These are phyloP conservation scores for Drosophila cardini DNA, from an alignment of 1,140 invertebrate species.

Conservation along the genomic window DNA sequence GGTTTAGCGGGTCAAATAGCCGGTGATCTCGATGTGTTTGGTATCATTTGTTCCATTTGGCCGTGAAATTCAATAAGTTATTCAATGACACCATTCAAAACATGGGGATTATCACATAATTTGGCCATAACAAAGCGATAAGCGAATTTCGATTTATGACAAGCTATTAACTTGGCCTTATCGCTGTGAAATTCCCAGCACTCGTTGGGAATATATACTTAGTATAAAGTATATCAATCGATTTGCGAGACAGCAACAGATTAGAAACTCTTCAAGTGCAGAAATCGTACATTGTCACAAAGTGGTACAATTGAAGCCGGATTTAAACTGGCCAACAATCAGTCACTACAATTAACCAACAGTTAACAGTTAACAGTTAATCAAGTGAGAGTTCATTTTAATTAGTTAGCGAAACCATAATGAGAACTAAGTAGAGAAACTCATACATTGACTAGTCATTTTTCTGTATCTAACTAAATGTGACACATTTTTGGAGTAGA, in stretches of 20 bases:
- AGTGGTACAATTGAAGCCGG: conserved; percentile 79
- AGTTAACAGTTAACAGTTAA: conserved; percentile 31
- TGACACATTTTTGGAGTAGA: conserved; percentile 56
- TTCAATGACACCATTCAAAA: conserved; percentile 27
- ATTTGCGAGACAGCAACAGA: conserved; percentile 4
- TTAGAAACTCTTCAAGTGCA: conserved; percentile 46
- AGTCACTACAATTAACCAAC: conserved; percentile 52
- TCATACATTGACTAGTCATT: conserved; percentile 32
- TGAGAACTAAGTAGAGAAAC: conserved; percentile 66
- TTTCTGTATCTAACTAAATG: conserved; percentile 22
- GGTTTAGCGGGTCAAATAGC: conserved; percentile 70
- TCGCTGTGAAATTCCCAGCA: conserved; percentile 10
- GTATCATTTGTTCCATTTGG: conserved; percentile 47
- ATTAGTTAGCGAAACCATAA: conserved; percentile 61
- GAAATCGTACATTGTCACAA: conserved; percentile 55
- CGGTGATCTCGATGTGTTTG: conserved; percentile 16
- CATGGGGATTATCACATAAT: conserved; percentile 37
- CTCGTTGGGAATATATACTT: not conserved
- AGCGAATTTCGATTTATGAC: conserved; percentile 7
- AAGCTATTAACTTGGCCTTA: conserved; percentile 8
- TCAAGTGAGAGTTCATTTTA: conserved; percentile 81
- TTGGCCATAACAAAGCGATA: conserved; percentile 13
- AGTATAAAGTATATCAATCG: not conserved
- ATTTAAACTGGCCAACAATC: conserved; percentile 52
- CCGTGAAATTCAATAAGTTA: conserved; percentile 18